Evolutionary conservation across 30 jellyfish, hydroid and myxozoan species (phyloP), one percentile per base, ranked within the genome.

Genomic region (Hydractinia echinata): DNA sequence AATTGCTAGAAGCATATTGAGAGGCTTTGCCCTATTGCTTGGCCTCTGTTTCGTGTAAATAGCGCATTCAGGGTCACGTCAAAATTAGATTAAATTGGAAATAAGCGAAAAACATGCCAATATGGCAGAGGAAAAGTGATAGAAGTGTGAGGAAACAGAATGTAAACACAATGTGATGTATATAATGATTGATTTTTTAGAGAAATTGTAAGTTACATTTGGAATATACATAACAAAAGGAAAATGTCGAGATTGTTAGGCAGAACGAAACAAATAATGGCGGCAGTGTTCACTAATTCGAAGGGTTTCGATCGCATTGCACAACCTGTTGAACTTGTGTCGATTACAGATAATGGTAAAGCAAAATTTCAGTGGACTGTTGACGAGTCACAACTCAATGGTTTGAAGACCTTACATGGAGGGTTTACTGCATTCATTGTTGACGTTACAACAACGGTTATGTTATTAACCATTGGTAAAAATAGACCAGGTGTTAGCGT

Each of bases 351-450:
- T 51, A 53, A 62, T 61, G 95, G 95, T n/a, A 80, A 73, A 58
- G 84, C 88, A 61, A 80, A 87, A 10, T 76, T 90, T 52, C 76
- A 68, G 50, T 86, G 90, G 85, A 73, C 79, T 56, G 80, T 91
- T 50, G 96, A 87, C n/a, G 96, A 91, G 15, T 61, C 79, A 13
- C 88, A 79, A 10, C 54, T 91, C 14, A 91, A 91, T 79, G 49
- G 53, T 67, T 73, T 53, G 11, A 91, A 89, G 14, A 86, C 96
- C 30, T 15, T 91, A 81, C 96, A 91, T 86, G 97, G 97, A 9
- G 97, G 97, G 18, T 62, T 70, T 55, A 83, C 83, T 6, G 82
- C 97, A 7, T 85, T 85, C 55, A 78, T 91, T 0, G 89, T 87
- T 13, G 97, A 91, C 72, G 66, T 72, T 49, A 83, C 92, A 15